These are phyloP conservation scores for Strigamia maritima DNA, from an alignment of 2,888 invertebrate genomes.

Conservation along the genomic window DNA sequence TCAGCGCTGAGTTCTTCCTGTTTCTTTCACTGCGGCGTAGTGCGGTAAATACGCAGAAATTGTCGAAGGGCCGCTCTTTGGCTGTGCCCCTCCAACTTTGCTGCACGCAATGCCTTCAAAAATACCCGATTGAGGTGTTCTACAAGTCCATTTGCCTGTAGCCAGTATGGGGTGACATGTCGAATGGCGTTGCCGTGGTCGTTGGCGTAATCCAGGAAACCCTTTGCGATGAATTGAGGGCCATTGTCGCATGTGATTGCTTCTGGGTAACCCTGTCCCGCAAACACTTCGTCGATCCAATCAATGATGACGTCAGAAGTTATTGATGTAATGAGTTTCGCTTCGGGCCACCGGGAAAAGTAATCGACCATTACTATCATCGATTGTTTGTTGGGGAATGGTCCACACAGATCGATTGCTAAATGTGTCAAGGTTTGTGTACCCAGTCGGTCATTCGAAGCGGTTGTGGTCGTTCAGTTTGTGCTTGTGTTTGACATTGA, in stretches of 20 bases:
- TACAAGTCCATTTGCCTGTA: conserved; percentile 15
- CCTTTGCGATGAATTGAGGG: not conserved
- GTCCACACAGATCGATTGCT: not conserved
- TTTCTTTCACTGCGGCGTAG: too few relatives aligned
- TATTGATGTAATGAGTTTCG: not conserved
- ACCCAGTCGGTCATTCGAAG: not conserved
- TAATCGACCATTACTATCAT: not conserved
- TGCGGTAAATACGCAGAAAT: too few relatives aligned
- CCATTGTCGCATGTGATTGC: not conserved
- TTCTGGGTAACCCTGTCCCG: not conserved
- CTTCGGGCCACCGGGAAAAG: not conserved
- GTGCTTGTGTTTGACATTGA: not conserved
- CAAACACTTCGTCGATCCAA: too few relatives aligned
- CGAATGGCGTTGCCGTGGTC: not conserved
- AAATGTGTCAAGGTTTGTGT: not conserved
- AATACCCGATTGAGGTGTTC: not conserved
- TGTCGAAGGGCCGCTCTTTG: too few relatives aligned
- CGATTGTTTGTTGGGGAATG: not conserved
- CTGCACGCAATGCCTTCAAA: too few relatives aligned
- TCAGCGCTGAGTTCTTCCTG: too few relatives aligned
- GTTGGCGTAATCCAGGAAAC: not conserved
- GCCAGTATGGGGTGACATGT: not conserved
- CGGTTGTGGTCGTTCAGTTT: not conserved
- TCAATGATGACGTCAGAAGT: too few relatives aligned
- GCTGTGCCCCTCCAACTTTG: too few relatives aligned